Conservation (phyloP, 2,797 vertebrate species). For the Cheirogaleus major region DNA sequence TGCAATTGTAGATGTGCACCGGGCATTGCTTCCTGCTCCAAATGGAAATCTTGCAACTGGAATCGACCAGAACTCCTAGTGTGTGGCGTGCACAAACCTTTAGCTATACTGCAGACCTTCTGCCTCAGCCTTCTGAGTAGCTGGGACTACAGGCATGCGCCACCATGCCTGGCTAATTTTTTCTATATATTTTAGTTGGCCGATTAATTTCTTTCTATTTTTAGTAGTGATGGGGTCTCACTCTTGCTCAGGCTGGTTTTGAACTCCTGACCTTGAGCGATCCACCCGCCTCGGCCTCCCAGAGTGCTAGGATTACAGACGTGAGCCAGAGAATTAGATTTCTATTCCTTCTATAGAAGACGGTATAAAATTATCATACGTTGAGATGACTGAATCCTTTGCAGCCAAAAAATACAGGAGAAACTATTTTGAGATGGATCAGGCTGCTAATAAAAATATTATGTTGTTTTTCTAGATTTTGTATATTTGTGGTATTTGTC, state of each 20-base stretch:
- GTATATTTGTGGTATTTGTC: not conserved
- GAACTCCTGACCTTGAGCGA: too few species aligned
- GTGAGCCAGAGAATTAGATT: too few species aligned
- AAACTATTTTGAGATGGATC: not conserved
- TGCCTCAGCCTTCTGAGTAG: too few species aligned
- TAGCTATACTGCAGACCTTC: not conserved
- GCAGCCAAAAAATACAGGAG: not conserved
- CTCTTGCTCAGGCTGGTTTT: too few species aligned
- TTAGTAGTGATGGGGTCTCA: too few species aligned
- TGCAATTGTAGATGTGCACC: accelerated
- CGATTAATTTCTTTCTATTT: too few species aligned
- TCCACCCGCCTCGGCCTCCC: too few species aligned
- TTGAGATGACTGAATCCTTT: not conserved
- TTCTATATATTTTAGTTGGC: too few species aligned
- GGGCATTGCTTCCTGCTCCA: accelerated
- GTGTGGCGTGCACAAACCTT: accelerated
- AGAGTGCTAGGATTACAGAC: too few species aligned
- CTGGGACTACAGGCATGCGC: too few species aligned
- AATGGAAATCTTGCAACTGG: not conserved
- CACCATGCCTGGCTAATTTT: too few species aligned
- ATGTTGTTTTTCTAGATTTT: not conserved
- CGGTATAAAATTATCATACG: not conserved
- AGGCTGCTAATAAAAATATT: not conserved
- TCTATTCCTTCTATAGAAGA: not conserved
- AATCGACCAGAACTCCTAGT: accelerated